Base-by-base conservation (phyloP, 2,888 invertebrate genomes). In the Acanthococcus lagerstroemiae region DNA sequence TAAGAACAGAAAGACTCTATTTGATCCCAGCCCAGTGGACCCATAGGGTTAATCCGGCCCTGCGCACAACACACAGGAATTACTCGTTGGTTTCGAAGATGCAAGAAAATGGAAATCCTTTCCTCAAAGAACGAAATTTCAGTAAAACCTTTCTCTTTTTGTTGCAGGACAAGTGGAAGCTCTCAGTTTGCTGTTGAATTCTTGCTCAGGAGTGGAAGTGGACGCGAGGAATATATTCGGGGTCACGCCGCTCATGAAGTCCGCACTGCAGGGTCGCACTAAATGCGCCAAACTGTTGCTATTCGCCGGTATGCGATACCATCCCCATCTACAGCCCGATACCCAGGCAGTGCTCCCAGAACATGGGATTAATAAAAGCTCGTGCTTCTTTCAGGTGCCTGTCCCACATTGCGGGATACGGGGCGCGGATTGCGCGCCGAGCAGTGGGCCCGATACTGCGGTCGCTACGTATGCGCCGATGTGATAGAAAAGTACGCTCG, bases 401-500 rank as follows among this genome's bases (percentile, higher is more conserved):
- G 84, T 72, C 84, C 86, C 4, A 81, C 83, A 12, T 77, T 84
- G 69, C 78, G 84, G 55, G 87, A 87, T 74, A 79, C 81, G 70
- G 84, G 86, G 1, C 79, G 86, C 55, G 83, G 84, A 15, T 76
- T 86, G 52, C 80, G 84, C 67, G 85, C 88, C 0, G 84, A 85
- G 71, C 86, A 87, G 74, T 88, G 87, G 87, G 87, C 87, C 1
- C 77, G 83, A 70, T 85, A 83, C 74, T 87, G 86, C 73, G 86
- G 87, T 12, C 80, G 87, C 52, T 81, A 84, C 73, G 80, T 83
- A 44, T 85, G 85, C 72, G 84, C 86, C 3, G 85, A 86, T 72
- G 82, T 85, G 69, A 86, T 88, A 70, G 84, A 84, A 71, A 83
- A 84, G 72, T 82, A 83, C 73, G 80, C 82, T 4, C 77, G 82